Base-by-base conservation (phyloP, 2,113 vertebrate genomes). In the Coptodon bakossiorum region DNA sequence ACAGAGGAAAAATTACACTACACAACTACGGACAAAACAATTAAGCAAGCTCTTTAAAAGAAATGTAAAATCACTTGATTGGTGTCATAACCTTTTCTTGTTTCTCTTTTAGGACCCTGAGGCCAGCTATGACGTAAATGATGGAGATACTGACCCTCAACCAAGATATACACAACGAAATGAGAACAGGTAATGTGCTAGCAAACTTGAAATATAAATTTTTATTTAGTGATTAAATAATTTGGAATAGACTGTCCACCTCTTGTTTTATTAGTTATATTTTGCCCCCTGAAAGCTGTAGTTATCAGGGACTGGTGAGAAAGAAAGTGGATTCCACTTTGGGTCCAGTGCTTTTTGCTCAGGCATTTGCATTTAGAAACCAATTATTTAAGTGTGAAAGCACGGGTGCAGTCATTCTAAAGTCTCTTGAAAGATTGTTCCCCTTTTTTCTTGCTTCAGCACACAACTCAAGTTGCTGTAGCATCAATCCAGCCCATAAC, bases 131-230 rank as follows among this genome's bases (percentile, higher is more conserved):
- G 99, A 99, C 3, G 98, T 99, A 86, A 99, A 99, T 3, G 98
- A 99, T 92, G 97, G 98, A 92, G 99, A 99, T 88, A 92, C 97
- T 2, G 99, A 99, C 93, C 99, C 99, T 0, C 98, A 99, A 91
- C 98, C 99, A 1, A 97, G 98, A 91, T 99, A 99, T 95, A 99
- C 99, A 0, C 98, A 99, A 94, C 97, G 98, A 94, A 99, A 99
- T 1, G 99, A 99, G 94, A 99, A 99, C 94, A 97, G 98, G 99
- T 99, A 92, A 90, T 92, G 61, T 78, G 14, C 16, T 40, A 76
- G 36, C 56, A 53, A 13, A 56, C 10, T 16, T 81, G 10, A 82
- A 66, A 38, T 38, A 68, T 38, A 8, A 1, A 38, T 68, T 38
- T 13, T 68, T 22, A 66, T 38, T 38, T 38, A 13, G 19, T 68